Base-by-base conservation (phyloP, 2,888 invertebrate genomes). In the Dasysyrphus albostriatus region DNA sequence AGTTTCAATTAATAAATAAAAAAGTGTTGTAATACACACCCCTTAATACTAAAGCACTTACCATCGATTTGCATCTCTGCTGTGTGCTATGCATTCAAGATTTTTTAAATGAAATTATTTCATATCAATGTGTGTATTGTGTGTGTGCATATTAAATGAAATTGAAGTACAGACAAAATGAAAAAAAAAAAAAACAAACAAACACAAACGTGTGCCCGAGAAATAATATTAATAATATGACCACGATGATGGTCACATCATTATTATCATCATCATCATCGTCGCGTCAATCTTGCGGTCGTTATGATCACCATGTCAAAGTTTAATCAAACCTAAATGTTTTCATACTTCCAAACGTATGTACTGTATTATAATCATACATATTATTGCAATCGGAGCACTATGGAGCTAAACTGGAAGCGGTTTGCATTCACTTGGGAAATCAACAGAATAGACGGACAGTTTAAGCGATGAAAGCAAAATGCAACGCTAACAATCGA, bases 351-450 rank as follows among this genome's bases (percentile, higher is more conserved):
- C 16, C 75, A 70, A 56, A 76, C 67, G 58, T 73, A 56, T 29
- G 47, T 72, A 77, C 77, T 7, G 7, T 32, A 9, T 4, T 12
- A 54, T 29, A 54, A 54, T 19, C 76, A 59, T 73, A 72, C 67
- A 67, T 69, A 73, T 85, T 77, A 82, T 73, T 58, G 73, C 82
- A 85, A 85, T 77, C 81, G 73, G 81, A 81, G 85, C 73, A 70
- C 14, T 32, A 19, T 49, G 34, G 47, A 49, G 49, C 67, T 37
- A 8, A 65, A 44, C 32, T 65, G 16, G 44, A 44, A 65, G 65
- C 47, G 10, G 32, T 34, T 49, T 65, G 34, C 39, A 63, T 39
- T 63, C 63, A 39, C 29, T 54, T 69, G 73, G 56, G 67, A 49
- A 77, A 54, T 63, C 77, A 42, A 44, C 78, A 34, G 51, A 65